Evolutionary conservation across 2,113 vertebrate species (phyloP).

Genomic region (Pomatostomus ruficeps): DNA sequence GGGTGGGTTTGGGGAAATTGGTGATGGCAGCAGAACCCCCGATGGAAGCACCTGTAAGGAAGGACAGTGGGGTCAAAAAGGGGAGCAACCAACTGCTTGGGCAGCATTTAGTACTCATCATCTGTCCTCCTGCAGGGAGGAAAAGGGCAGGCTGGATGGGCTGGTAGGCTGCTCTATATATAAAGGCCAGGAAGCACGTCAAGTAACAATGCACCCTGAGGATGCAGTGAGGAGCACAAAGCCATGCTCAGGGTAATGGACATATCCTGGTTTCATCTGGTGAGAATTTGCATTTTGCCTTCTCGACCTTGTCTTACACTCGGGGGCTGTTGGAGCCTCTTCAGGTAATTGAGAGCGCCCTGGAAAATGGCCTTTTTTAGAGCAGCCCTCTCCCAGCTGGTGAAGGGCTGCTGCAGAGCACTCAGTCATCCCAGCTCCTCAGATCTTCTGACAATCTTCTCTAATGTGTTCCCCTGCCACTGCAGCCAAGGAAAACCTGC

Average conservation of each 20-base stretch:
- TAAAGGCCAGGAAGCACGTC: neutral
- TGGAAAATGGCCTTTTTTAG: neutral
- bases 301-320: neutral
- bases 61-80: neutral
- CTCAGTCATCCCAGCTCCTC: neutral
- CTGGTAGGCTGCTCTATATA: neutral
- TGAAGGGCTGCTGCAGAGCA: neutral
- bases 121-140: neutral
- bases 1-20: neutral
- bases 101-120: neutral
- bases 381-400: neutral
- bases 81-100: neutral
- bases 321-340: neutral
- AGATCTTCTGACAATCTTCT: neutral
- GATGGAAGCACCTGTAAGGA: neutral
- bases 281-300: neutral
- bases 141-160: neutral
- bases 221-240: neutral
- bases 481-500: neutral
- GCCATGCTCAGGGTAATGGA: neutral
- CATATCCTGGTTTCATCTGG: neutral
- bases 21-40: neutral
- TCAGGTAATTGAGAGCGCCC: neutral
- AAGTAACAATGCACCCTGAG: neutral
- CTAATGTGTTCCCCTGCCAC: neutral